Evolutionary conservation across 2,888 invertebrate species (phyloP).

Genomic region (Ferdinandea cuprea): DNA sequence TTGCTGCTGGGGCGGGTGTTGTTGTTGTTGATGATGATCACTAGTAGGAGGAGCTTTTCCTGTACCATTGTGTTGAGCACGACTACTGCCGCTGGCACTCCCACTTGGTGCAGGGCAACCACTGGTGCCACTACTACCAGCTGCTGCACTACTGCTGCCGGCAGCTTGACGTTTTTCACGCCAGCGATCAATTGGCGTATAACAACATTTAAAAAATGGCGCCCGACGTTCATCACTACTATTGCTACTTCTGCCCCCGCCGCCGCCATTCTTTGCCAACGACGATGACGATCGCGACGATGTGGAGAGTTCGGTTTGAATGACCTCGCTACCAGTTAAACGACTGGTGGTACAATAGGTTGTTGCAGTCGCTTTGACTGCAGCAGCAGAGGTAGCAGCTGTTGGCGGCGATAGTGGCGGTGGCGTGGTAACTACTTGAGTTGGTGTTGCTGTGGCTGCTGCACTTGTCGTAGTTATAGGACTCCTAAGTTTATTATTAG

Average conservation of each 20-base stretch:
- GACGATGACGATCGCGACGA: conserved; percentile 78
- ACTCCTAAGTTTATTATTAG: conserved; percentile 59
- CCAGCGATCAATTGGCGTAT: conserved; percentile 82
- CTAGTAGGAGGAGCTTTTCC: conserved; percentile 54
- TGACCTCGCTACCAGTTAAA: conserved; percentile 80
- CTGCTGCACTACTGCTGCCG: conserved; percentile 51
- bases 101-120: conserved; percentile 36
- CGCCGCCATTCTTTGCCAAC: conserved; percentile 76
- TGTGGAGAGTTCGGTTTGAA: conserved; percentile 80
- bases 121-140: conserved; percentile 36
- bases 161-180: conserved; percentile 78
- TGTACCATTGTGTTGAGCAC: conserved; percentile 40
- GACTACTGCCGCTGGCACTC: conserved; percentile 41
- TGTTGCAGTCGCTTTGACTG: conserved; percentile 52
- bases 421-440: conserved; percentile 75
- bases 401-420: conserved; percentile 46
- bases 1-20: conserved; percentile 48
- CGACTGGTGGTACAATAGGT: conserved; percentile 75
- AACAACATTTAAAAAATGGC: conserved; percentile 82
- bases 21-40: conserved; percentile 15
- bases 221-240: conserved; percentile 77
- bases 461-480: conserved; percentile 49
- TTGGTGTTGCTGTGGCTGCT: conserved; percentile 27
- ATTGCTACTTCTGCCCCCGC: conserved; percentile 76
- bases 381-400: conserved; percentile 12